Conservation (phyloP, 2,113 vertebrate species). For the Mormoops blainvillei region DNA sequence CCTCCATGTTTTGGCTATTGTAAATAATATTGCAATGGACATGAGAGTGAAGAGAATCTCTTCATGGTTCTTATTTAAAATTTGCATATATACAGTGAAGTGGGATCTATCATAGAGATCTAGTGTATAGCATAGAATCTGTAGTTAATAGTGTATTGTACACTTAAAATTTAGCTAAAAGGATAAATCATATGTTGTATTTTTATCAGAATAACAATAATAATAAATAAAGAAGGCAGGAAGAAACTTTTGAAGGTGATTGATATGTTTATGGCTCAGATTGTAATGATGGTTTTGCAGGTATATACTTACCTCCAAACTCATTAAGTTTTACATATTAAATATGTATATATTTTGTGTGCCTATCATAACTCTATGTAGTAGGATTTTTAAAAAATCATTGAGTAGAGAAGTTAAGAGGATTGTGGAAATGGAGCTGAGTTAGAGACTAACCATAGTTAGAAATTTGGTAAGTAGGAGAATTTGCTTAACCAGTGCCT, state of each 20-base stretch:
- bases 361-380: background rate
- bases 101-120: background rate
- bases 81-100: background rate
- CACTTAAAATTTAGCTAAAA: background rate
- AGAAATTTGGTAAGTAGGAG: background rate
- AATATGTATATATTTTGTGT: background rate
- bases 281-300: background rate
- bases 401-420: background rate
- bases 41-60: too few species aligned
- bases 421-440: background rate
- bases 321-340: background rate
- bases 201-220: background rate
- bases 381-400: background rate
- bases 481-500: background rate
- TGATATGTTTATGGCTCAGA: background rate
- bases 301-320: background rate
- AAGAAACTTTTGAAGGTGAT: background rate
- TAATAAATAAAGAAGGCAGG: background rate
- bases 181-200: background rate
- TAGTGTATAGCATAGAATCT: background rate
- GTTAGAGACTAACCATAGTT: background rate
- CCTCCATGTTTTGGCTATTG: too few species aligned
- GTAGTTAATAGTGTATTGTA: background rate
- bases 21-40: too few species aligned
- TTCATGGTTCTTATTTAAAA: background rate